Evolutionary conservation across 2,888 invertebrate species (phyloP).

Genomic region (Trimorus sp.): DNA sequence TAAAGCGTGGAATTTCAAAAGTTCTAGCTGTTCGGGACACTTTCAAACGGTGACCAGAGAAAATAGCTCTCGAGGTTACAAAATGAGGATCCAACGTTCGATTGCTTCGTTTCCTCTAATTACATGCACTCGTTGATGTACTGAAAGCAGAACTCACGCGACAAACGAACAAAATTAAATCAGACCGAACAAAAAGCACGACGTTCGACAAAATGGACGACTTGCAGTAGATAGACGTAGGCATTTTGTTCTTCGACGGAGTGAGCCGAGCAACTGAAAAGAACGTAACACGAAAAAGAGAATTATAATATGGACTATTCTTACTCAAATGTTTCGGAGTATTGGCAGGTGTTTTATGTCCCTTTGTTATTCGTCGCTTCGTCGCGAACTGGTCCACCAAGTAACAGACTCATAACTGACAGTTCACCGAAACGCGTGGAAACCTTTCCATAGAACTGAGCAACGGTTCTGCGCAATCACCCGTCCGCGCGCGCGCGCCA

Average conservation of each 20-base stretch:
- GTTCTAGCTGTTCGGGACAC: too few species aligned
- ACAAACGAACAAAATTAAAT: too few species aligned
- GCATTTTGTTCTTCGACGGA: neutral
- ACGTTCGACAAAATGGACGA: slow-evolving; percentile 32
- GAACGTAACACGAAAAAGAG: neutral
- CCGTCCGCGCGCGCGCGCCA: slow-evolving; percentile 47
- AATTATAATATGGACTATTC: slow-evolving; percentile 2
- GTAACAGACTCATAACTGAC: slow-evolving; percentile 72
- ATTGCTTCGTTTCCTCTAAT: too few species aligned
- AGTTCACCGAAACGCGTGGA: slow-evolving; percentile 63
- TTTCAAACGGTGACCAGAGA: too few species aligned
- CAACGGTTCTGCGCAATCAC: slow-evolving; percentile 71
- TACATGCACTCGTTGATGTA: too few species aligned
- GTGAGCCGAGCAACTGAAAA: slow-evolving; percentile 7
- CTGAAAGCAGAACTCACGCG: too few species aligned
- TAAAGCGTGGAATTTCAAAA: too few species aligned
- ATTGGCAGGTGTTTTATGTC: slow-evolving; percentile 47
- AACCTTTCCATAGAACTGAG: slow-evolving; percentile 65
- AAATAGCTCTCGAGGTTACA: too few species aligned
- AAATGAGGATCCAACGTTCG: too few species aligned
- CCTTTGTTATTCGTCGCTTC: slow-evolving; percentile 50
- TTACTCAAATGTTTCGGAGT: slow-evolving; percentile 24
- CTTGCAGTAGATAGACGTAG: neutral
- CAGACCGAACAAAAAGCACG: too few species aligned
- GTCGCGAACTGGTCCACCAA: slow-evolving; percentile 68